A percentile compares a stretch with the other conserved stretches of the same genome.
Conservation (phyloP, 2,113 vertebrate genomes). For the Oncorhynchus clarkii region DNA sequence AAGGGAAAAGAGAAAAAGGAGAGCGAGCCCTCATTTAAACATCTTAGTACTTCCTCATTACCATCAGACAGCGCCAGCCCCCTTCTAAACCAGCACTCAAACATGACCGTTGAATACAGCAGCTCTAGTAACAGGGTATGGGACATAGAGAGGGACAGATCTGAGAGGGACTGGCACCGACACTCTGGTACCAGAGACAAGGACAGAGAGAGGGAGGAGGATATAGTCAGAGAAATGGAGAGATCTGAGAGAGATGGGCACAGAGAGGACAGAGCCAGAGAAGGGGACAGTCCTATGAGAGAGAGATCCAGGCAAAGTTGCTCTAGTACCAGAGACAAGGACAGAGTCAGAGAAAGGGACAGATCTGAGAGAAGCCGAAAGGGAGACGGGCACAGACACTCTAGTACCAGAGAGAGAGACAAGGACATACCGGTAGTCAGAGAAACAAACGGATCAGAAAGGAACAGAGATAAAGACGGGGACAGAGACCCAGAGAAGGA, state of each 20-base stretch:
- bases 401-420: neutral
- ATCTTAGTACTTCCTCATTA: too few relatives aligned
- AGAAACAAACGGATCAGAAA: neutral
- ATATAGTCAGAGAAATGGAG: too few relatives aligned
- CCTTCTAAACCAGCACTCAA: too few relatives aligned
- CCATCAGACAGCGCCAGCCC: too few relatives aligned
- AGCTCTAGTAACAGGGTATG: too few relatives aligned
- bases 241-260: neutral
- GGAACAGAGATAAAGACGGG: too few relatives aligned
- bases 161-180: too few relatives aligned
- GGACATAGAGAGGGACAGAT: too few relatives aligned
- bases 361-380: neutral
- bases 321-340: neutral
- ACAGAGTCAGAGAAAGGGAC: neutral
- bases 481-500: neutral
- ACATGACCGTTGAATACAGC: neutral
- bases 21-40: too few relatives aligned
- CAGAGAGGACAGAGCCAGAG: neutral
- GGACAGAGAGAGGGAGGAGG: neutral
- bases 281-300: too few relatives aligned
- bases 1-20: too few relatives aligned
- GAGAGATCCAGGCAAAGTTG: too few relatives aligned
- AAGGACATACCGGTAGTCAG: neutral
- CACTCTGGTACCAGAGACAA: neutral
- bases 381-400: neutral